A percentile compares a stretch with the other conserved stretches of the same genome.
These are phyloP conservation scores for Phoeniculus purpureus DNA, from an alignment of 2,797 vertebrate species.

Conservation along the genomic window DNA sequence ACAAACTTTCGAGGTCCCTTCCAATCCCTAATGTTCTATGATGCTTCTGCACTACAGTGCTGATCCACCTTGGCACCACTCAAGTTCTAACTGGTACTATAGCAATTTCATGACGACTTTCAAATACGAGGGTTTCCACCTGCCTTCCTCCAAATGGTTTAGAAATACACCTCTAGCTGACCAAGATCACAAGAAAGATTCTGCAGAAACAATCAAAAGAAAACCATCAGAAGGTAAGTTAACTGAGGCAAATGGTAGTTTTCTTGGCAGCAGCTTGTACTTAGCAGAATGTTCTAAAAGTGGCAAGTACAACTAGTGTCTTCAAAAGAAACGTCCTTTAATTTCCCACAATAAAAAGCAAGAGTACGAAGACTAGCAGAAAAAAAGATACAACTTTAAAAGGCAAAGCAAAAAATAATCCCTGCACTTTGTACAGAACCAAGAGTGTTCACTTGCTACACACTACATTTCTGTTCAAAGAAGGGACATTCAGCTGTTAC, in stretches of 20 bases:
- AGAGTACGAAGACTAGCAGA: neutral
- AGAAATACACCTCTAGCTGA: neutral
- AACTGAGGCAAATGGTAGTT: neutral
- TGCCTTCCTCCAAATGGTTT: neutral
- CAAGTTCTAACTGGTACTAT: neutral
- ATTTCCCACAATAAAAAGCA: neutral
- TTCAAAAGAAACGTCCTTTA: slow-evolving; percentile 10
- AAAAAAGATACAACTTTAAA: neutral
- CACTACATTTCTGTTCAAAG: neutral
- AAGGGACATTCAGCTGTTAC: neutral
- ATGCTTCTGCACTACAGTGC: neutral
- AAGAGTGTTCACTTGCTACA: neutral
- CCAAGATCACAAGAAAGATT: neutral
- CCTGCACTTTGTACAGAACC: neutral
- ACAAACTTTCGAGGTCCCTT: too few species aligned
- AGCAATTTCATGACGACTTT: neutral
- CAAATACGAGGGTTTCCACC: neutral
- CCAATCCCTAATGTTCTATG: too few species aligned
- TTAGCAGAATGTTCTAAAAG: neutral
- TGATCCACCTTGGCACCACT: fast-evolving
- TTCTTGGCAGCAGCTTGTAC: neutral
- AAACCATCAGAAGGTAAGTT: neutral
- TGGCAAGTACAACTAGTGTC: neutral
- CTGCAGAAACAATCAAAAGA: neutral
- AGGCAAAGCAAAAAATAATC: neutral